These are phyloP conservation scores for Drosophila nebulosa DNA, from an alignment of 1,140 invertebrate species.

Conservation along the genomic window DNA sequence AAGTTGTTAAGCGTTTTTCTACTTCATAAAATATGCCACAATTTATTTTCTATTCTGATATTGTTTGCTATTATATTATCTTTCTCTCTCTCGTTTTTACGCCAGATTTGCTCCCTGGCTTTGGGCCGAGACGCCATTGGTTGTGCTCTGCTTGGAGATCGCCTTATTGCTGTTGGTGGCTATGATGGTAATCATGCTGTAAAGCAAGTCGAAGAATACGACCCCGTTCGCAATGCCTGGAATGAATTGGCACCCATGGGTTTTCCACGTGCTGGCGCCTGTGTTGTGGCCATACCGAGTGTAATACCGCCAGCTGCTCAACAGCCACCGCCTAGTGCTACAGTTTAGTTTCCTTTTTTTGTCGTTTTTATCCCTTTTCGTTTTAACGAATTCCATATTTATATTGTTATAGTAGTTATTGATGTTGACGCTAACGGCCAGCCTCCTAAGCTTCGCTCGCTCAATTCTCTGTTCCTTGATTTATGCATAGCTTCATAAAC, in stretches of 20 bases:
- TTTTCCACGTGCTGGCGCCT: slow-evolving; percentile 91
- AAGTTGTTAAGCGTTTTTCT: too few species aligned
- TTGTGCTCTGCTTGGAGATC: slow-evolving; percentile 93
- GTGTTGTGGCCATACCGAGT: slow-evolving; percentile 87
- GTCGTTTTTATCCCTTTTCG: background rate
- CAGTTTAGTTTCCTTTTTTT: slow-evolving; percentile 72
- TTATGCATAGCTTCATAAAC: background rate
- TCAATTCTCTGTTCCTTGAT: background rate
- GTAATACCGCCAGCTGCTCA: slow-evolving; percentile 70
- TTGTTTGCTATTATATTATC: background rate
- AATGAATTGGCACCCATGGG: slow-evolving; percentile 87
- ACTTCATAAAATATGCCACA: too few species aligned
- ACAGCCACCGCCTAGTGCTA: slow-evolving; percentile 70
- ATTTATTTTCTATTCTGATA: too few species aligned
- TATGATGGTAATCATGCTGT: slow-evolving; percentile 97
- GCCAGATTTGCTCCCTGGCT: slow-evolving; percentile 87
- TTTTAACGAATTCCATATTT: background rate
- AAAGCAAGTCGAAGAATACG: slow-evolving; percentile 95
- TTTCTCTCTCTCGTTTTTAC: background rate
- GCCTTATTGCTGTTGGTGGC: slow-evolving; percentile 94
- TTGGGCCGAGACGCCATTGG: slow-evolving; percentile 95
- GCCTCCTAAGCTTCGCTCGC: background rate
- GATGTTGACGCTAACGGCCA: background rate
- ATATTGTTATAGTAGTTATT: background rate
- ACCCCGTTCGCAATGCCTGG: slow-evolving; percentile 95